Percentiles rank a stretch among this genome's conserved stretches.
These are phyloP conservation scores for Dicyrtoma fusca DNA, from an alignment of 2,888 invertebrate genomes.

Conservation along the genomic window DNA sequence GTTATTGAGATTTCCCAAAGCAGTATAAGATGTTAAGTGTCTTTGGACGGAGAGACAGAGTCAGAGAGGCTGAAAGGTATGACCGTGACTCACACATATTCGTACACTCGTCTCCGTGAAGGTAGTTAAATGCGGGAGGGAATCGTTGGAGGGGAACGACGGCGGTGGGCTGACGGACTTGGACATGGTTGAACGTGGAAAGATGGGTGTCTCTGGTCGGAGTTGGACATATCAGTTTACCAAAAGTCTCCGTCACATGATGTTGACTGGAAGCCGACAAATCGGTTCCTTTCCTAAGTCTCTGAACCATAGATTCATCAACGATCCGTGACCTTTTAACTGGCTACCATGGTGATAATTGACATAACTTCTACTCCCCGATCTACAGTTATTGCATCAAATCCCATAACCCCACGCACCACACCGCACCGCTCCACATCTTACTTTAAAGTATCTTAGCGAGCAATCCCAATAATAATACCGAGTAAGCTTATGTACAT, in stretches of 20 bases:
- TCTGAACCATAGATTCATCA: constrained; percentile 30
- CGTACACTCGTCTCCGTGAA: no score
- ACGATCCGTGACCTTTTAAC: constrained; percentile 39
- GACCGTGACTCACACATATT: neutral
- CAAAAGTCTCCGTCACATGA: constrained; percentile 17
- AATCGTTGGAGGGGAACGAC: constrained; percentile 24
- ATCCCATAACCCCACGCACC: neutral
- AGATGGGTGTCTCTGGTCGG: neutral
- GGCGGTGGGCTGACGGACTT: constrained; percentile 24
- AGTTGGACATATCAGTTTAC: constrained; percentile 26
- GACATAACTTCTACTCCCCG: constrained; percentile 20
- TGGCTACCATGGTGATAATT: constrained; percentile 32
- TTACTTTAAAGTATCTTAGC: no score
- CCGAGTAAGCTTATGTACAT: no score
- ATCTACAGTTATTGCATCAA: neutral
- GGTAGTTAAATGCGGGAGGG: neutral
- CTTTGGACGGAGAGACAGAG: neutral
- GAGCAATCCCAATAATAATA: no score
- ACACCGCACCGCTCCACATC: no score
- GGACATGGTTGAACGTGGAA: constrained; percentile 2
- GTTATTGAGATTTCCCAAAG: neutral
- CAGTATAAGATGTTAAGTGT: neutral
- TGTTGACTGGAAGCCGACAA: constrained; percentile 17
- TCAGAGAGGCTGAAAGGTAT: neutral
- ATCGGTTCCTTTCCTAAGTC: constrained; percentile 31